phyloP scores from a whole-genome alignment of 2,888 invertebrate species.

The Lasioglossum calceatum region DNA sequence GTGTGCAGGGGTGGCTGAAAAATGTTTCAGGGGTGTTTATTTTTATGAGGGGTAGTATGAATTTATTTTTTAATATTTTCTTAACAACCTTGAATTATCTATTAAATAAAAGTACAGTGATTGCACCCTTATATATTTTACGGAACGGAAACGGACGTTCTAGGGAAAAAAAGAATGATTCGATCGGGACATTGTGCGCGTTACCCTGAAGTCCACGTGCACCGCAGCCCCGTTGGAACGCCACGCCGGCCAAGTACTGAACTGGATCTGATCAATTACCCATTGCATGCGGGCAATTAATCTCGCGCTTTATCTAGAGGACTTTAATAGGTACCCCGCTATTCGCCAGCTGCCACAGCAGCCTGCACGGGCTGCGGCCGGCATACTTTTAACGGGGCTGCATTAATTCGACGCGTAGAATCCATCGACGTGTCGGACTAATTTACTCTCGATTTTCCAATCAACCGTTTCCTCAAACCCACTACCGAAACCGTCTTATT shows the following conservation, averaged over 20 bases:
- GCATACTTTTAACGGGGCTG: constrained; percentile 56
- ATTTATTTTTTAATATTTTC: background rate
- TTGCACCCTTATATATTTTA: background rate
- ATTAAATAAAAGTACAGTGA: background rate
- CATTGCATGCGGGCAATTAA: constrained; percentile 78
- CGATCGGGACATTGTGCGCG: constrained; percentile 23
- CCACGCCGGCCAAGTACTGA: constrained; percentile 52
- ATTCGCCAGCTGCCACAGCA: constrained; percentile 72
- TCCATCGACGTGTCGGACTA: constrained; percentile 41
- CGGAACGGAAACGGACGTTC: background rate
- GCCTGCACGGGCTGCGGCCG: constrained; percentile 60
- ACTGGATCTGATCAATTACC: constrained; percentile 75
- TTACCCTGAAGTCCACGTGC: constrained; percentile 40
- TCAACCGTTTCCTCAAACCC: background rate
- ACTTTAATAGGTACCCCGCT: constrained; percentile 73
- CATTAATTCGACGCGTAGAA: constrained; percentile 58
- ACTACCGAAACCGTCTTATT: background rate
- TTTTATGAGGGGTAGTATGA: too few relatives aligned
- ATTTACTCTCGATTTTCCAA: constrained; percentile 25
- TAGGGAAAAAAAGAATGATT: background rate
- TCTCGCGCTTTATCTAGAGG: constrained; percentile 75
- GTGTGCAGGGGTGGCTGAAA: too few relatives aligned
- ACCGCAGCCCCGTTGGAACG: constrained; percentile 18
- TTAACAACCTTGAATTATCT: background rate
- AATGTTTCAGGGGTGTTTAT: too few relatives aligned